Base-by-base conservation (phyloP, 1,140 invertebrate species). In the Calephelis virginiensis region DNA sequence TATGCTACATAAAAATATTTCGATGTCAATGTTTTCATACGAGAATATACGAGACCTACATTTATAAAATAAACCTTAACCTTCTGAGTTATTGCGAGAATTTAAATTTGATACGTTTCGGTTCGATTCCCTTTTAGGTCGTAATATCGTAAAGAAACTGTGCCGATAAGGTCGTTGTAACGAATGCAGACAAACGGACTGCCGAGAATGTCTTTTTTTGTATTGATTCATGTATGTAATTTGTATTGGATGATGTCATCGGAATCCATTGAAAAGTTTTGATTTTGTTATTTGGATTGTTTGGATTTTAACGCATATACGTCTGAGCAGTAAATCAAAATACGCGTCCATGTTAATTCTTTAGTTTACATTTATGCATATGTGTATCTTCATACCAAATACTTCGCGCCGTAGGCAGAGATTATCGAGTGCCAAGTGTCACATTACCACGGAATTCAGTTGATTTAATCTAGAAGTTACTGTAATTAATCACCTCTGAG, bases 81-180 rank as follows among this genome's bases (percentile, higher is more conserved):
- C 63, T 64, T 64, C 63, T 28, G 9, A 38, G 53, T 63, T 56
- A 69, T 73, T 67, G 67, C 67, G 56, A 60, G 70, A 73, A 53
- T 61, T 70, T 68, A 64, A 68, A 74, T 63, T 64, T 67, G 72
- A 74, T 68, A 71, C 72, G 72, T 71, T 71, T 50, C 72, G 64
- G 65, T 71, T 71, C 72, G 72, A 67, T 74, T 64, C 66, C 67
- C 68, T 68, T 74, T 67, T 68, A 64, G 69, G 69, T 67, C 59
- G 65, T 67, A 46, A 47, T 48, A 46, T 62, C 61, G 50, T 47
- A 65, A 17, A 45, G 49, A 65, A 65, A 65, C 49, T 53, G 63
- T 53, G 63, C 53, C 63, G 11, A 65, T 65, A 65, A 14, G 49
- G 49, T 65, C 50, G 50, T 59, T 38, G 56, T 65, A 17, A 65